phyloP scores from a whole-genome alignment of 1,140 invertebrate species.

The Lethrus apterus region DNA sequence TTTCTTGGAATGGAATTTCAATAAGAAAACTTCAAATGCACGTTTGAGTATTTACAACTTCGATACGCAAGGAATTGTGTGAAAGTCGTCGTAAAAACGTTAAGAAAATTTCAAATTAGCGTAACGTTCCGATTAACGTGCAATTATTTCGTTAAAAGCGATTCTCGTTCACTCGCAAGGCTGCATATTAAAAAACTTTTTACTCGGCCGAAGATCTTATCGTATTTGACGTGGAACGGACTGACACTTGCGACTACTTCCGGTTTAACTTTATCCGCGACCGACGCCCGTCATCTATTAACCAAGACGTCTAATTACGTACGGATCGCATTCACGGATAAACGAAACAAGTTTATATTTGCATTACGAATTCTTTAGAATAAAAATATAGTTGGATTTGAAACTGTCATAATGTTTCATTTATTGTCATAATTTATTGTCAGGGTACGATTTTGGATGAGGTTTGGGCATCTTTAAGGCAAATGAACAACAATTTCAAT shows the following conservation, averaged over 20 bases:
- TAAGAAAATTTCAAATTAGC: background rate
- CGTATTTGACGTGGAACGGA: constrained; percentile 6
- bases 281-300: background rate
- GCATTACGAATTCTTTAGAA: background rate
- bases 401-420: too few species aligned
- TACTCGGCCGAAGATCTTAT: constrained; percentile 4
- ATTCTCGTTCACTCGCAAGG: background rate
- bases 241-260: constrained; percentile 10
- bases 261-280: constrained; percentile 8
- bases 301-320: constrained; percentile 2
- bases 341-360: background rate
- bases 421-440: too few species aligned
- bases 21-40: background rate
- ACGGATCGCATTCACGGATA: background rate
- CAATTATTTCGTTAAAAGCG: constrained; percentile 5
- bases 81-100: background rate
- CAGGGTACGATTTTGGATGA: too few species aligned
- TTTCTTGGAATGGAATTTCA: background rate
- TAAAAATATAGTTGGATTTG: too few species aligned
- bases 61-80: background rate
- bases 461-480: too few species aligned
- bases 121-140: constrained; percentile 1
- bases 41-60: background rate
- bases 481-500: too few species aligned
- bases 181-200: background rate